phyloP scores from a whole-genome alignment of 2,888 invertebrate genomes.

The Campoplex nolae region DNA sequence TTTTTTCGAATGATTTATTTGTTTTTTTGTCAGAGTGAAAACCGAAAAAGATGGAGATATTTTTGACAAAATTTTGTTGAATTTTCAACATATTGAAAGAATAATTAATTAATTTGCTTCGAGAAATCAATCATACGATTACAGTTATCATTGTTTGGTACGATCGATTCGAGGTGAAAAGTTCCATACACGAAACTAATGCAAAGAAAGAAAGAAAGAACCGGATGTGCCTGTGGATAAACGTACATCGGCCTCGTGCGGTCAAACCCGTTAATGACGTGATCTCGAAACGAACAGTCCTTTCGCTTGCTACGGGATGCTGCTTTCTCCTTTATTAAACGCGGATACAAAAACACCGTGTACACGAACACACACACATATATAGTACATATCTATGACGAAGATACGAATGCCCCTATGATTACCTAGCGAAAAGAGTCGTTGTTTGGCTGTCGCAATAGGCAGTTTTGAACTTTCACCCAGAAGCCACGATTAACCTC shows the following conservation, averaged over 20 bases:
- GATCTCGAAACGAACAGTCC: constrained; percentile 47
- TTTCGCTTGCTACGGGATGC: constrained; percentile 39
- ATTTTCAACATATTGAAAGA: too few relatives aligned
- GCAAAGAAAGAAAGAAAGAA: constrained; percentile 31
- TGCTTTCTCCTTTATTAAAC: constrained; percentile 63
- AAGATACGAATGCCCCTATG: constrained; percentile 34
- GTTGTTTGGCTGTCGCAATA: constrained; percentile 5
- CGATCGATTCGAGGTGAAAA: constrained; percentile 1
- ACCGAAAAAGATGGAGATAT: too few relatives aligned
- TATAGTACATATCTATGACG: neutral
- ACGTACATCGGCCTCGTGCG: constrained; percentile 38
- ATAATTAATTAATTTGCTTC: too few relatives aligned
- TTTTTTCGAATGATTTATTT: too few relatives aligned
- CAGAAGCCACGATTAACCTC: constrained; percentile 1
- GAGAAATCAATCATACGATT: neutral
- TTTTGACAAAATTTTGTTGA: too few relatives aligned
- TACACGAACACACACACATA: too few relatives aligned
- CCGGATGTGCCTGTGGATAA: constrained; percentile 56
- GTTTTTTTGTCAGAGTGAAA: too few relatives aligned
- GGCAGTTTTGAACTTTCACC: constrained; percentile 64
- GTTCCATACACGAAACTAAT: constrained; percentile 19
- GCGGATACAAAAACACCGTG: neutral
- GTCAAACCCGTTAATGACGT: constrained; percentile 48
- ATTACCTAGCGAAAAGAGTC: constrained; percentile 25
- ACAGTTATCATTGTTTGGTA: neutral